phyloP scores from a whole-genome alignment of 2,797 vertebrate species.

The Numenius phaeopus region DNA sequence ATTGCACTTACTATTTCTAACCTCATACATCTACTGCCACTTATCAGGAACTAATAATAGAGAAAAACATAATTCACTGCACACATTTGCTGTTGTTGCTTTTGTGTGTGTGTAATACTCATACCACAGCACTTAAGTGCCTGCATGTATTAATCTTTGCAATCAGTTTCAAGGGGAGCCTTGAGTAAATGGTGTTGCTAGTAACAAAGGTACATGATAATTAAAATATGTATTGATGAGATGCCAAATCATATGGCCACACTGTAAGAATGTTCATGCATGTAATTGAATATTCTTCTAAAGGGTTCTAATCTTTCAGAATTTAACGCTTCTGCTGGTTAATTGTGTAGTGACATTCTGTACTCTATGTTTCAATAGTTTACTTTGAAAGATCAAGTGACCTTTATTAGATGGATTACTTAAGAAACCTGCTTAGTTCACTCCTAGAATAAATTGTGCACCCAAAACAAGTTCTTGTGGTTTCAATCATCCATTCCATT shows the following conservation, averaged over 20 bases:
- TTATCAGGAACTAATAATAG: background rate
- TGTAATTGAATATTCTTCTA: background rate
- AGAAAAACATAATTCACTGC: background rate
- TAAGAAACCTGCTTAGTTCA: background rate
- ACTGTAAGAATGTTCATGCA: background rate
- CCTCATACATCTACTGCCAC: background rate
- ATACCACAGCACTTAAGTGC: background rate
- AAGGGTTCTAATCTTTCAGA: background rate
- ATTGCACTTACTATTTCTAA: background rate
- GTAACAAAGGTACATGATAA: background rate
- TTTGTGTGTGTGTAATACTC: background rate
- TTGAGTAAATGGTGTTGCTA: background rate
- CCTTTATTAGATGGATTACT: background rate
- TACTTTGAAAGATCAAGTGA: background rate
- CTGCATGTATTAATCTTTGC: background rate
- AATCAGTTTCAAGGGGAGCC: background rate
- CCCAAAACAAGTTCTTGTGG: background rate
- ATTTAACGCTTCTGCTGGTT: background rate
- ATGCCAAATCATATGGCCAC: background rate
- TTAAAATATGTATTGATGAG: background rate
- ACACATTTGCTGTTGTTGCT: background rate
- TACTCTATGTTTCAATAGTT: background rate
- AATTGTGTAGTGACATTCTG: conserved; percentile 13
- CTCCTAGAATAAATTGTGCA: background rate
- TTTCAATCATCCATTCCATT: background rate